These are phyloP conservation scores for Drosophila mulleri DNA, from an alignment of 2,888 invertebrate species.

Conservation along the genomic window DNA sequence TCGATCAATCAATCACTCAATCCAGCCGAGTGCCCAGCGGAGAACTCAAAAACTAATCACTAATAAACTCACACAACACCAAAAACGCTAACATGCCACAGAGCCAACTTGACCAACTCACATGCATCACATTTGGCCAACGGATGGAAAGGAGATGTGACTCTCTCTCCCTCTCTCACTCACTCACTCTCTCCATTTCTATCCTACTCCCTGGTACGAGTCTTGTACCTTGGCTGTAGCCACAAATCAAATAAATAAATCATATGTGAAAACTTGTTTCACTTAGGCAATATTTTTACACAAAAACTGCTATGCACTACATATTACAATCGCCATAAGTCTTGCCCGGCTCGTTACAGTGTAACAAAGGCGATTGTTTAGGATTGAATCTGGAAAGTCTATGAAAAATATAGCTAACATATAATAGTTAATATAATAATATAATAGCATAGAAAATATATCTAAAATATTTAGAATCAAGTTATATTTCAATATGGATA, in stretches of 20 bases:
- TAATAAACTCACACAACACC: slow-evolving; percentile 57
- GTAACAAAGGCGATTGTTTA: background rate
- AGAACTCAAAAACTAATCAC: slow-evolving; percentile 66
- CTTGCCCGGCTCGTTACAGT: slow-evolving; percentile 35
- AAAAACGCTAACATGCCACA: slow-evolving; percentile 47
- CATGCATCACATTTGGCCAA: slow-evolving; percentile 1
- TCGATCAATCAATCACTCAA: slow-evolving; percentile 61
- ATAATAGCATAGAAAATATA: too few species aligned
- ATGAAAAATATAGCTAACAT: too few species aligned
- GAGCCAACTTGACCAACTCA: slow-evolving; percentile 28
- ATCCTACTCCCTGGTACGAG: too few species aligned
- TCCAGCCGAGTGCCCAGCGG: slow-evolving; percentile 46
- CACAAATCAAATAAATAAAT: slow-evolving; percentile 74
- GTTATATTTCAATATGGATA: too few species aligned
- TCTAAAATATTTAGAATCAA: too few species aligned
- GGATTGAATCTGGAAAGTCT: too few species aligned
- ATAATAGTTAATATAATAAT: too few species aligned
- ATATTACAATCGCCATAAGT: slow-evolving; percentile 68
- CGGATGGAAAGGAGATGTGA: background rate
- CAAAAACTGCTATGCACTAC: slow-evolving; percentile 56
- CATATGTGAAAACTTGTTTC: slow-evolving; percentile 76
- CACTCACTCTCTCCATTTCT: too few species aligned
- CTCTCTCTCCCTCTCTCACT: background rate
- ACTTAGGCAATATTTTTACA: slow-evolving; percentile 74
- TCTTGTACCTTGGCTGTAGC: slow-evolving; percentile 26